Conservation (phyloP, 2,888 invertebrate species). For the Idaea straminata region DNA sequence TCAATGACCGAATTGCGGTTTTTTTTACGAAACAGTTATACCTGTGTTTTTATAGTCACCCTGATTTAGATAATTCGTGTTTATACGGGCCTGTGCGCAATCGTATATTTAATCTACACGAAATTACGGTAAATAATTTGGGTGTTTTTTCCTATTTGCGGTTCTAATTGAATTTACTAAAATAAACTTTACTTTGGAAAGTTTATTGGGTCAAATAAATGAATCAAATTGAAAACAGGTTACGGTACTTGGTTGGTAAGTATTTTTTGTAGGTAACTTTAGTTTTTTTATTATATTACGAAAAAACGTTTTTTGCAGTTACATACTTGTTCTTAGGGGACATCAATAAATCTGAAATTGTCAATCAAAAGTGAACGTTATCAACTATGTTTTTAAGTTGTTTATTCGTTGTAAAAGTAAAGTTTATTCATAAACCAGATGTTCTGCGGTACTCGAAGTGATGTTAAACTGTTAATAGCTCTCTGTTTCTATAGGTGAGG, state of each 20-base stretch:
- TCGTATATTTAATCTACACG: neutral
- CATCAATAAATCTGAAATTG: neutral
- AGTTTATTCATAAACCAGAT: neutral
- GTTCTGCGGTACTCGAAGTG: neutral
- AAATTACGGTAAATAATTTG: neutral
- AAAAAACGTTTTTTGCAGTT: neutral
- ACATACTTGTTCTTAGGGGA: neutral
- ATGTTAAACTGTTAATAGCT: neutral
- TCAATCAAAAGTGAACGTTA: neutral
- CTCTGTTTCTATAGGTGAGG: neutral
- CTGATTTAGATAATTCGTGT: neutral
- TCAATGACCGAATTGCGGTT: neutral
- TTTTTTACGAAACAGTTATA: neutral
- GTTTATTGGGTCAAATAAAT: neutral
- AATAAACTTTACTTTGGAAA: too few species aligned
- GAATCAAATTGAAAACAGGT: neutral
- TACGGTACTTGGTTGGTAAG: neutral
- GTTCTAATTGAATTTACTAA: neutral
- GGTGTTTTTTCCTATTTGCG: neutral
- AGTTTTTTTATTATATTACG: too few species aligned
- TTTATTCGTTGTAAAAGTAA: neutral
- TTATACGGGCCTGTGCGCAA: neutral
- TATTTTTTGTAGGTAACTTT: too few species aligned
- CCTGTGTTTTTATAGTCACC: neutral
- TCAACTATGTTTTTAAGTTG: neutral